Conservation (phyloP, 2,113 vertebrate genomes). For the Struthio camelus region DNA sequence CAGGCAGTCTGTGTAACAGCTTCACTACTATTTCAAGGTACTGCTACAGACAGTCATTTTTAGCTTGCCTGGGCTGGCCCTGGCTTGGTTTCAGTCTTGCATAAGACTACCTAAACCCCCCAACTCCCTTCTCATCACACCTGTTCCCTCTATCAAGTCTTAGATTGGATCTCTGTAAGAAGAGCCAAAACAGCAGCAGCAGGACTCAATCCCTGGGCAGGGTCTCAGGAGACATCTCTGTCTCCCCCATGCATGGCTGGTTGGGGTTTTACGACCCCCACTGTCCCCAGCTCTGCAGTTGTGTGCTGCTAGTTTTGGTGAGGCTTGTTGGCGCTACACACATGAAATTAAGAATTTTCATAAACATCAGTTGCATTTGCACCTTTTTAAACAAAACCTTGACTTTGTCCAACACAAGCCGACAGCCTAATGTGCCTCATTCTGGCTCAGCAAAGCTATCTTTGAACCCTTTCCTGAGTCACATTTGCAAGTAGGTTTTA, state of each 20-base stretch:
- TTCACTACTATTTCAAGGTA: not conserved
- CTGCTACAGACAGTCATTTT: not conserved
- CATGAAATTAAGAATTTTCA: not conserved
- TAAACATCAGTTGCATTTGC: not conserved
- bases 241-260: fast-evolving
- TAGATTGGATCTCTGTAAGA: not conserved
- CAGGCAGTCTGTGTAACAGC: not conserved
- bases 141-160: not conserved
- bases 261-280: not conserved
- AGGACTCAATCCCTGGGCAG: not conserved
- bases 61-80: not conserved
- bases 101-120: not conserved
- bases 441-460: not conserved
- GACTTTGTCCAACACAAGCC: not conserved
- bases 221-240: not conserved
- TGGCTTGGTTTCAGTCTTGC: not conserved
- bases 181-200: not conserved
- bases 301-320: not conserved
- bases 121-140: not conserved
- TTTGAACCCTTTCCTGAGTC: not conserved
- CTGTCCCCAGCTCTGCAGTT: fast-evolving
- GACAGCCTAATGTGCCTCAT: not conserved
- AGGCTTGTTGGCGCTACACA: not conserved
- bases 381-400: not conserved
- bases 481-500: not conserved